Percentiles rank a stretch among this genome's conserved stretches.
Conservation (phyloP, 2,113 vertebrate genomes). For the Engystomops pustulosus region DNA sequence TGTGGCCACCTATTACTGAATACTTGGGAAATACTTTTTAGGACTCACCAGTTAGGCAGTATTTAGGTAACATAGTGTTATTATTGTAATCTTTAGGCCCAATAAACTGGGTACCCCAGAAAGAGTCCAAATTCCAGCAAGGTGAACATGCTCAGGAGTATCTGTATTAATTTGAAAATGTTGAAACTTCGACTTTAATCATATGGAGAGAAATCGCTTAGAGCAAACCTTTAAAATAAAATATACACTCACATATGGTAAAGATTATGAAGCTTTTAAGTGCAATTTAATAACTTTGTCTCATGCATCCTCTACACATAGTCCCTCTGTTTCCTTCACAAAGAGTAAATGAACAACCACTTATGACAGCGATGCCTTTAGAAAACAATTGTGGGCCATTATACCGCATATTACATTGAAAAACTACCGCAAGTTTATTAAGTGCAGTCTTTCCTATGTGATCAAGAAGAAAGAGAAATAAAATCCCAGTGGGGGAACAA, state of each 20-base stretch:
- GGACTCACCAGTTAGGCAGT: no score
- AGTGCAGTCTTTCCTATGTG: neutral
- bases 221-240: neutral
- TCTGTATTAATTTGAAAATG: no score
- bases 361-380: neutral
- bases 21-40: no score
- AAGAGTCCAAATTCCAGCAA: no score
- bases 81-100: no score
- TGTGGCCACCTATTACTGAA: no score
- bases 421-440: neutral
- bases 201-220: neutral
- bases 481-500: neutral
- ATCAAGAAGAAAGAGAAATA: slow-evolving; percentile 5
- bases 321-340: neutral
- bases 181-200: neutral
- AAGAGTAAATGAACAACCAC: neutral
- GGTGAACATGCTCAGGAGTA: no score
- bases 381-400: neutral
- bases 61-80: no score
- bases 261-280: neutral
- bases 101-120: no score
- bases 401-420: neutral
- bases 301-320: neutral
- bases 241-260: neutral
- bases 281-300: neutral